A percentile compares a stretch with the other conserved stretches of the same genome.
phyloP scores from a whole-genome alignment of 1,140 invertebrate species.

The Colletes gigas region DNA sequence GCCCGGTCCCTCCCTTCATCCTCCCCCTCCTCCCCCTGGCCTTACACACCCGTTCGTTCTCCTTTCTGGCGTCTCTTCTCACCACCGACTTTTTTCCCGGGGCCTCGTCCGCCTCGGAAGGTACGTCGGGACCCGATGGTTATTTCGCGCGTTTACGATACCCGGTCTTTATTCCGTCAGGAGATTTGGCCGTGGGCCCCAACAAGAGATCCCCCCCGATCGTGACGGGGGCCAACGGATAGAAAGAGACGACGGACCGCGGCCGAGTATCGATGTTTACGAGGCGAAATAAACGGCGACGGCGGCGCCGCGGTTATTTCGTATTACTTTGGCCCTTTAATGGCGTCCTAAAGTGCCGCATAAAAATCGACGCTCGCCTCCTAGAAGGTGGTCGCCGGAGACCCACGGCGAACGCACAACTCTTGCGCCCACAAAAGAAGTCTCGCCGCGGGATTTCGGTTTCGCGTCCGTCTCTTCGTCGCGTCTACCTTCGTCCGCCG shows the following conservation, averaged over 20 bases:
- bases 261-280: conserved; percentile 76
- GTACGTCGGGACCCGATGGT: conserved; percentile 42
- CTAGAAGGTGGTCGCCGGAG: conserved; percentile 55
- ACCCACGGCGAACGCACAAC: conserved; percentile 23
- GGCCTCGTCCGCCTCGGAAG: conserved; percentile 16
- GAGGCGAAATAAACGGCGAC: conserved; percentile 76
- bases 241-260: conserved; percentile 18
- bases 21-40: no score
- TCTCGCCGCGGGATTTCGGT: conserved; percentile 59
- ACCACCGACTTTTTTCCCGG: conserved; percentile 37
- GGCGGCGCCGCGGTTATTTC: conserved; percentile 70
- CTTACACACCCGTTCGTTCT: background rate
- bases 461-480: conserved; percentile 30
- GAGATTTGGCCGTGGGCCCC: conserved; percentile 34
- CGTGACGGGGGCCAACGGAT: conserved; percentile 5
- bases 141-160: conserved; percentile 65
- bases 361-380: conserved; percentile 71
- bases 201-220: background rate
- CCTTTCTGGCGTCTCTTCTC: conserved; percentile 29
- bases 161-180: conserved; percentile 52
- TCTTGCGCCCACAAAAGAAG: conserved; percentile 57
- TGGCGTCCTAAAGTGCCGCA: conserved; percentile 74
- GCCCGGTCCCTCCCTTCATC: background rate
- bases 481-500: conserved; percentile 8
- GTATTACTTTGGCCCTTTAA: conserved; percentile 77